Evolutionary conservation across 2,888 invertebrate genomes (phyloP).

Genomic region (Glyphotaelius pellucidus): DNA sequence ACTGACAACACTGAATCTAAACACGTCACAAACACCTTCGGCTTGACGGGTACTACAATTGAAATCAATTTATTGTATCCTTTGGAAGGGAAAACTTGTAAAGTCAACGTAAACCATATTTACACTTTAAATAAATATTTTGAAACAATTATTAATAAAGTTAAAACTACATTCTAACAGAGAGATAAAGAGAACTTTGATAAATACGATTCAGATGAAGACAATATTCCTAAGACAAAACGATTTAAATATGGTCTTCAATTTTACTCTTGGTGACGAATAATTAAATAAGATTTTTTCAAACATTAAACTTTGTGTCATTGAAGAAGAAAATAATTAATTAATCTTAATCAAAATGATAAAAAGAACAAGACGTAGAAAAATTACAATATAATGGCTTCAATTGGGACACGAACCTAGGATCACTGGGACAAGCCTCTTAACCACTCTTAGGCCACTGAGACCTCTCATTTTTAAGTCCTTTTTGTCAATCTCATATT

Average conservation of each 20-base stretch:
- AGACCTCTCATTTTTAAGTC: too few species aligned
- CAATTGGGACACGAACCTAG: too few species aligned
- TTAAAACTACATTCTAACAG: neutral
- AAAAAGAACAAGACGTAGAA: too few species aligned
- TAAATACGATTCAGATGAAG: neutral
- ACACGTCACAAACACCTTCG: neutral
- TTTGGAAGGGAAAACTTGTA: neutral
- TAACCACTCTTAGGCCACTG: too few species aligned
- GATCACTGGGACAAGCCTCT: too few species aligned
- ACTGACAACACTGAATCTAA: neutral
- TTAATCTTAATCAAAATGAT: too few species aligned
- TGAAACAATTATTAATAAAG: neutral
- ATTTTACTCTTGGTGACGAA: neutral
- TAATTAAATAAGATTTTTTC: neutral
- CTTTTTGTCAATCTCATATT: too few species aligned
- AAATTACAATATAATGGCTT: too few species aligned
- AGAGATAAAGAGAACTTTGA: neutral
- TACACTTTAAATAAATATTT: neutral
- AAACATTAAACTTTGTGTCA: too few species aligned
- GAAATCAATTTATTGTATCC: slow-evolving; percentile 3
- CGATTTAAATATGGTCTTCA: neutral
- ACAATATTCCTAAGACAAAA: too few species aligned
- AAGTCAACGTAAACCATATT: neutral
- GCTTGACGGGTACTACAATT: neutral
- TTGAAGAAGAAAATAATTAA: too few species aligned